Evolutionary conservation across 2,888 invertebrate genomes (phyloP).

Genomic region (Anagyrus pseudococci): DNA sequence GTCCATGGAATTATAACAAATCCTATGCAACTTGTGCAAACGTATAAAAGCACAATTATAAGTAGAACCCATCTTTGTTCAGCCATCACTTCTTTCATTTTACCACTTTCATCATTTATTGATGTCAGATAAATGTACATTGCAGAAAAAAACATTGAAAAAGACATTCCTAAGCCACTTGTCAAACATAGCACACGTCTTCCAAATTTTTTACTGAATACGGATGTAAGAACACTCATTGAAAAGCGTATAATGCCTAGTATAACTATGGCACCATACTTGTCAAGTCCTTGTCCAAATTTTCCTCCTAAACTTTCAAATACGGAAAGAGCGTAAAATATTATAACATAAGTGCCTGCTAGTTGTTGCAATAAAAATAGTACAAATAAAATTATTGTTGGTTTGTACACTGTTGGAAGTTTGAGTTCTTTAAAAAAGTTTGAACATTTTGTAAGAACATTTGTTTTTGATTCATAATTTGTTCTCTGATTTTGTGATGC

Average conservation of each 20-base stretch:
- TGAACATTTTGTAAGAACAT: slow-evolving; percentile 41
- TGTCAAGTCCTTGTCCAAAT: slow-evolving; percentile 61
- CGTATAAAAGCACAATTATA: slow-evolving; percentile 63
- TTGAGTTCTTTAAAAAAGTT: slow-evolving; percentile 40
- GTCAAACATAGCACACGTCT: slow-evolving; percentile 63
- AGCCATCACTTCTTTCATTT: slow-evolving; percentile 45
- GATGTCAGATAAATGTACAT: slow-evolving; percentile 52
- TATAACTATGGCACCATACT: slow-evolving; percentile 63
- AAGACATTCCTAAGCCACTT: slow-evolving; percentile 66
- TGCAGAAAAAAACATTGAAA: slow-evolving; percentile 60
- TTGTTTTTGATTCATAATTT: slow-evolving; percentile 10
- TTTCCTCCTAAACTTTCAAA: slow-evolving; percentile 63
- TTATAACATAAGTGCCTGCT: slow-evolving; percentile 67
- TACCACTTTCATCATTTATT: slow-evolving; percentile 43
- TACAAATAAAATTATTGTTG: slow-evolving; percentile 62
- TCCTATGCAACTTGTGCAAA: slow-evolving; percentile 65
- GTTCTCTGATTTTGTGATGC: slow-evolving; percentile 31
- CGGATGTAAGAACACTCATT: slow-evolving; percentile 64
- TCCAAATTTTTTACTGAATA: slow-evolving; percentile 64
- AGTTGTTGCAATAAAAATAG: slow-evolving; percentile 67
- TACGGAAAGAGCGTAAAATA: slow-evolving; percentile 67
- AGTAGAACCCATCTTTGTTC: slow-evolving; percentile 60
- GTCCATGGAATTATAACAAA: slow-evolving; percentile 69
- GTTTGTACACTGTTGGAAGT: slow-evolving; percentile 63
- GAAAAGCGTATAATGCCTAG: slow-evolving; percentile 65